Percentiles rank a stretch among this genome's conserved stretches.
Evolutionary conservation across 2,797 vertebrate genomes (phyloP).

Genomic region (Morelia viridis): DNA sequence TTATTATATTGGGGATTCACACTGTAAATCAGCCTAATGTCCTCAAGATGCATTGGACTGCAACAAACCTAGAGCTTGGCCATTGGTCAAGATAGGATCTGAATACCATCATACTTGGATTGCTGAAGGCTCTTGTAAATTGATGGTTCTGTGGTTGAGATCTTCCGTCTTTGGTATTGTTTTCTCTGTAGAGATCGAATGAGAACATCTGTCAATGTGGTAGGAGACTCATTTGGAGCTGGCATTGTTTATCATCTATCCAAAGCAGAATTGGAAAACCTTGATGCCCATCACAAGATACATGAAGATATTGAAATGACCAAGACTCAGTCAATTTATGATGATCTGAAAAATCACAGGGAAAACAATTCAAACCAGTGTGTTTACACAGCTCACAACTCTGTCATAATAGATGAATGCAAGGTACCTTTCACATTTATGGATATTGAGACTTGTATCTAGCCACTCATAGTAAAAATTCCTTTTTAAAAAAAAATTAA

Average conservation of each 20-base stretch:
- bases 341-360: constrained; percentile 96
- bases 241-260: constrained; percentile 98
- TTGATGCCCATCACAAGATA: constrained; percentile 86
- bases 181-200: constrained; percentile 87
- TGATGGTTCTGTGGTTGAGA: constrained; percentile 26
- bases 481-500: constrained; percentile 59
- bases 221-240: constrained; percentile 96
- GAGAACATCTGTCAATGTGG: constrained; percentile 97
- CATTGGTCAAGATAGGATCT: background rate
- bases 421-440: constrained; percentile 96
- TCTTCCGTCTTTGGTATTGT: background rate
- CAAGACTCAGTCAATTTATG: constrained; percentile 93
- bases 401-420: constrained; percentile 97
- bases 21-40: background rate
- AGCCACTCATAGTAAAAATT: constrained; percentile 72
- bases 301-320: constrained; percentile 95
- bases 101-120: background rate
- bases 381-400: constrained; percentile 95
- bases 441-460: constrained; percentile 91
- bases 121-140: background rate
- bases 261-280: constrained; percentile 88
- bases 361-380: constrained; percentile 99
- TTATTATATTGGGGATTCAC: background rate
- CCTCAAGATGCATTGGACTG: background rate
- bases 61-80: background rate